Evolutionary conservation across 2,113 vertebrate genomes (phyloP).

Genomic region (Hippolais icterina): DNA sequence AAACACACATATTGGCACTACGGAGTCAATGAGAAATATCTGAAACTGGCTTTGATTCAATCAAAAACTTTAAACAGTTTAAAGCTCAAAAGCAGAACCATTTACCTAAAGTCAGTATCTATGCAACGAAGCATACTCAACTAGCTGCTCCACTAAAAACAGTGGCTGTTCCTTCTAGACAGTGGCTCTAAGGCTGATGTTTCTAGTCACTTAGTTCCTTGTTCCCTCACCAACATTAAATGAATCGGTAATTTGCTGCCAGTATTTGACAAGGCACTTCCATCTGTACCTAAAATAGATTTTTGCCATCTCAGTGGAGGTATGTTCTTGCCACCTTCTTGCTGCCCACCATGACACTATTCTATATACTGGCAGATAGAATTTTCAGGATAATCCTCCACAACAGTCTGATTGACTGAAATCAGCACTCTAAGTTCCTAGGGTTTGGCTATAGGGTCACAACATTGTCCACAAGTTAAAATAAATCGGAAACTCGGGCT

Average conservation of each 20-base stretch:
- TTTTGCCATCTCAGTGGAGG: neutral
- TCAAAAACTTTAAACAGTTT: neutral
- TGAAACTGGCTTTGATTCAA: neutral
- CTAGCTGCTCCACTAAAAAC: neutral
- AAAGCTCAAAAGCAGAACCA: neutral
- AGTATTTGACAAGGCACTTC: neutral
- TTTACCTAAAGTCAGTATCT: neutral
- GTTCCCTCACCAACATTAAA: neutral
- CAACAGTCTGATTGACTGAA: neutral
- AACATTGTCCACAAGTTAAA: neutral
- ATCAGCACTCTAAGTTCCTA: neutral
- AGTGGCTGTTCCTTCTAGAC: neutral
- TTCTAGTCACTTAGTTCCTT: neutral
- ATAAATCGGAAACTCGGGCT: neutral
- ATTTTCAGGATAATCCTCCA: neutral
- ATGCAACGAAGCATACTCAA: neutral
- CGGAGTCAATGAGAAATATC: neutral
- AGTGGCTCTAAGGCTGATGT: neutral
- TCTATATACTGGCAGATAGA: neutral
- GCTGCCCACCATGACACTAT: neutral
- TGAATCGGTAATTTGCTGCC: neutral
- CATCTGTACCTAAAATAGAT: neutral
- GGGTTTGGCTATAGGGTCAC: neutral
- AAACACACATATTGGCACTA: neutral
- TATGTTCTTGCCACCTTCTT: neutral